phyloP scores from a whole-genome alignment of 2,797 vertebrate species.

The Cephalopachus bancanus region DNA sequence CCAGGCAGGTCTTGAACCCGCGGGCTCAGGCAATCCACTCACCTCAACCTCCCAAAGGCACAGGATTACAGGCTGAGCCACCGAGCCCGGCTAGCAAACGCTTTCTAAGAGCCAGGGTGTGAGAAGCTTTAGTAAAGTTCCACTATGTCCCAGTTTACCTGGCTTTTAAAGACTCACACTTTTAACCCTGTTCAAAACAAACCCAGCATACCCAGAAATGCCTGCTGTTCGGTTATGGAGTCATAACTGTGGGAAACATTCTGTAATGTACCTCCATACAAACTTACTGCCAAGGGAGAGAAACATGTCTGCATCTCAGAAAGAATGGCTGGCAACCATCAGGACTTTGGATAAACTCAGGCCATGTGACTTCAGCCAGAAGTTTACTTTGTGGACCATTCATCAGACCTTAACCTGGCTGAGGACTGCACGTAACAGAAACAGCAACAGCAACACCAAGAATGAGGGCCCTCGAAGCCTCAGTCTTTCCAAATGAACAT shows the following conservation, averaged over 20 bases:
- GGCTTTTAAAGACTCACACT: constrained; percentile 45
- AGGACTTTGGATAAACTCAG: constrained; percentile 1
- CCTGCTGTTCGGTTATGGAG: not conserved
- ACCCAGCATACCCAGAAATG: not conserved
- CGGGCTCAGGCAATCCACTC: too few species aligned
- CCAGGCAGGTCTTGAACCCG: too few species aligned
- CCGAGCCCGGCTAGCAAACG: too few species aligned
- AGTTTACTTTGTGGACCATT: constrained; percentile 15
- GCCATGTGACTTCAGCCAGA: constrained; percentile 26
- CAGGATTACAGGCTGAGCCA: too few species aligned
- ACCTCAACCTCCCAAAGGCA: too few species aligned
- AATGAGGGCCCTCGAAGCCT: not conserved
- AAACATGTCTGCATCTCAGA: constrained; percentile 55
- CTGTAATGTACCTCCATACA: not conserved
- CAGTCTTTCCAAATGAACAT: constrained; percentile 61
- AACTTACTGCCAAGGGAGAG: constrained; percentile 28
- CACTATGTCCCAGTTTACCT: not conserved
- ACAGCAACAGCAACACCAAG: not conserved
- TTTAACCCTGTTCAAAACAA: not conserved
- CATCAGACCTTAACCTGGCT: constrained; percentile 40
- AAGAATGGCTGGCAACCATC: constrained; percentile 58
- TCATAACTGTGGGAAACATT: not conserved
- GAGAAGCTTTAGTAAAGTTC: constrained; percentile 28
- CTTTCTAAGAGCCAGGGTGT: not conserved
- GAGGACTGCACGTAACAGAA: not conserved